Base-by-base conservation (phyloP, 2,797 vertebrate species). In the Thalassophryne amazonica region DNA sequence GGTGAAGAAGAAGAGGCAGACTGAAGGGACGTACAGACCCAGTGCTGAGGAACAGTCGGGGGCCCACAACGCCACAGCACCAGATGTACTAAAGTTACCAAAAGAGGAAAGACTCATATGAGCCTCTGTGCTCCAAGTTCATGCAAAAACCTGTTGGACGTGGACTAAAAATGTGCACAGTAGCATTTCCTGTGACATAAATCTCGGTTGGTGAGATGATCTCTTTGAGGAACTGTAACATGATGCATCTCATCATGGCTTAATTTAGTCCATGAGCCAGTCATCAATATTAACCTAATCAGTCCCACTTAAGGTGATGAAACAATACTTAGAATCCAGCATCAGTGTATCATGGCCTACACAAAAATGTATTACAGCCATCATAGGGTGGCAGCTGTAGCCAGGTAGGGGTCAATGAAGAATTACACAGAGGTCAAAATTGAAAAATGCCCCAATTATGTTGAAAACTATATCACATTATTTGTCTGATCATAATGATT, bases 71-170 rank as follows among this genome's bases (percentile, higher is more conserved):
- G 89, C 86, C 6, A 81, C 86, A 4, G 53, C 87, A 9, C 90
- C 91, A 18, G 83, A 91, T 28, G 73, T 84, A 6, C 87, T 95
- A 28, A 94, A 95, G 71, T 70, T 95, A 62, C 95, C 95, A 5
- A 95, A 95, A 0, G 95, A 96, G 72, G 95, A 97, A 60, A 88
- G 95, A 81, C 92, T 97, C 45, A 97, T 97, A 68, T 97, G 83
- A 93, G 14, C 35, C 29, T 21, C 51, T 13, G 10, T n/a, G 13
- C 23, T 27, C 30, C 12, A 12, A 16, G 3, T 10, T 39, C 24
- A 9, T 4, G 6, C 14, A 29, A 24, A 38, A 47, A 15, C 17
- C 17, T 32, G 13, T 3, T 27, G 8, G 35, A 59, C 14, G 3
- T 5, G 5, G 22, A 6, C 28, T 28, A 18, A 6, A 31, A 27